Evolutionary conservation across 2,797 vertebrate species (phyloP), one percentile per base, ranked within the genome.

Genomic region (Xyrichtys novacula): DNA sequence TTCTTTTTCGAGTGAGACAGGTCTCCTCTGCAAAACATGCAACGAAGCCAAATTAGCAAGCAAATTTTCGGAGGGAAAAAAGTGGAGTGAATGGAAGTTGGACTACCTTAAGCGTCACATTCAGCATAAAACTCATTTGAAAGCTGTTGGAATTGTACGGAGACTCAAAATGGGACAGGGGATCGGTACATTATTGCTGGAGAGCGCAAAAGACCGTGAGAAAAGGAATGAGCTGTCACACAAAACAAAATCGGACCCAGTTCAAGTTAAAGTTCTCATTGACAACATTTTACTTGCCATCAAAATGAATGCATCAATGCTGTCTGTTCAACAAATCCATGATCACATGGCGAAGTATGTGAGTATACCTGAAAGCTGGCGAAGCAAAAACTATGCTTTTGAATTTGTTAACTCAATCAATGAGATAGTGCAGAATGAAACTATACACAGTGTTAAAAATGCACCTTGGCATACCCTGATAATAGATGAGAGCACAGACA

Each of bases 191-290:
- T 70, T 78, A 65, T 68, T 75, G 42, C 22, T 0, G 42, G 19
- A 43, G 19, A 43, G 42, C 60, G 58, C 61, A 25, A 64, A 66
- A 74, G 65, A 76, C 3, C 0, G 54, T 49, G 43, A 77, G 69
- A 71, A 75, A 2, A 83, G 58, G 20, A 78, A 82, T 6, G 4
- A 80, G 34, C 49, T 66, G 59, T 65, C 66, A 61, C 78, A 62
- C 54, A 46, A 43, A 78, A 71, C 40, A 5, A 53, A 75, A 65
- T 70, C 61, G 0, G 28, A 86, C 69, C 53, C 59, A 0, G 15
- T 73, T 47, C 65, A 83, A 74, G 56, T 78, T 59, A 81, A 87
- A 84, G 22, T 83, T 66, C 63, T 68, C 17, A 78, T 74, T 2
- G 28, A 76, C 53, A 78, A 76, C 70, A 67, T 75, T 70, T 1